Evolutionary conservation across 2,888 invertebrate genomes (phyloP), one percentile per base, ranked within the genome.

Genomic region (Drosophila conformis): DNA sequence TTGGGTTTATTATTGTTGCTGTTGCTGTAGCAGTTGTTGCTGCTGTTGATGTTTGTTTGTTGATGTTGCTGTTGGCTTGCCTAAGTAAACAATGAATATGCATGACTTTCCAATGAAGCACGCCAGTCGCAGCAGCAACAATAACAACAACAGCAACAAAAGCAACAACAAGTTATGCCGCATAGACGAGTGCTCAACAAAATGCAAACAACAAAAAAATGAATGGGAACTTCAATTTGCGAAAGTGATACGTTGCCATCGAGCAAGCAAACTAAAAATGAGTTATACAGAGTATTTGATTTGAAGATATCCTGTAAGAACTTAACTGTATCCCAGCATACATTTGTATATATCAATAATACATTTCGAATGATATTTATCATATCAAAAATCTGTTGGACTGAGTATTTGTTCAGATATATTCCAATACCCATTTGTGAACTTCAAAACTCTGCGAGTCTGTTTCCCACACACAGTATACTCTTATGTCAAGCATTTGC

Each of bases 1-100:
- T 53, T 68, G 33, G 67, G 58, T 61, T 66, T 71, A 58, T 71
- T 62, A 51, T 70, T 70, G 57, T 61, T 54, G 62, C 33, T 70
- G 57, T 53, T 51, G 40, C 6, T 53, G 35, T 31, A 52, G 49
- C 18, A 27, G 48, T 11, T 54, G 57, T 2, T 74, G 69, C n/a
- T 61, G 61, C 40, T 56, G 54, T 15, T 21, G 31, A 53, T 46
- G 52, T 54, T 65, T 67, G 73, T 72, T 58, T 48, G 21, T 21
- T 21, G 21, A 21, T 21, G 21, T 21, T 21, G 35, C 57, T 42
- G 78, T 82, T 78, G 68, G 78, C 65, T 78, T 82, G 54, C 63
- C 70, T 69, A 76, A 83, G 83, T 88, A 87, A 90, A 89, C 91
- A 90, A 87, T 87, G 87, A 90, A 90, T 87, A 87, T 90, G 91